phyloP scores from a whole-genome alignment of 2,113 vertebrate species.

The Panthera leo region DNA sequence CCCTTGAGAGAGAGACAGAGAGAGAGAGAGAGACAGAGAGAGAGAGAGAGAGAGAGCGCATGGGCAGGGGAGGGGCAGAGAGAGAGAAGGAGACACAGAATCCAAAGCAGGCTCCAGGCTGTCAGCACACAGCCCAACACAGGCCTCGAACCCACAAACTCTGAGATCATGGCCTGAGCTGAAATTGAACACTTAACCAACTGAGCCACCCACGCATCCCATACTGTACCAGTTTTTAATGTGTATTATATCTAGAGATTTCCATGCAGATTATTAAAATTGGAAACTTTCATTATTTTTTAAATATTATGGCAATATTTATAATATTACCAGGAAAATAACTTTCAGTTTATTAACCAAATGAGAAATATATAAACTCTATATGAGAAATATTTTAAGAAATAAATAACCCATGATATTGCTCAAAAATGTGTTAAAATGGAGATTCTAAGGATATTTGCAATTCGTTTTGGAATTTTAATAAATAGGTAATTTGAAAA shows the following conservation, averaged over 20 bases:
- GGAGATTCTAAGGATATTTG: background rate
- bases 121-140: too few relatives aligned
- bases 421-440: background rate
- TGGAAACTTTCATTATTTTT: background rate
- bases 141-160: too few relatives aligned
- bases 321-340: background rate
- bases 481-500: constrained; percentile 63
- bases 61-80: too few relatives aligned
- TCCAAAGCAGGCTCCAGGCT: too few relatives aligned
- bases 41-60: too few relatives aligned
- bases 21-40: too few relatives aligned
- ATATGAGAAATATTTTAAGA: background rate
- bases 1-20: too few relatives aligned
- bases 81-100: too few relatives aligned
- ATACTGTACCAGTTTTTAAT: background rate
- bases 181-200: too few relatives aligned
- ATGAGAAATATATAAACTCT: background rate
- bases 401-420: background rate
- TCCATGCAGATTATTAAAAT: background rate
- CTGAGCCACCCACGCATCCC: too few relatives aligned
- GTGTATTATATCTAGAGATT: background rate
- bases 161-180: too few relatives aligned
- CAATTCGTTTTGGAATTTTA: constrained; percentile 35
- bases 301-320: background rate
- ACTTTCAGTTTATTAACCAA: constrained; percentile 1